phyloP scores from a whole-genome alignment of 1,140 invertebrate genomes.

The Rhizoglyphus robini region DNA sequence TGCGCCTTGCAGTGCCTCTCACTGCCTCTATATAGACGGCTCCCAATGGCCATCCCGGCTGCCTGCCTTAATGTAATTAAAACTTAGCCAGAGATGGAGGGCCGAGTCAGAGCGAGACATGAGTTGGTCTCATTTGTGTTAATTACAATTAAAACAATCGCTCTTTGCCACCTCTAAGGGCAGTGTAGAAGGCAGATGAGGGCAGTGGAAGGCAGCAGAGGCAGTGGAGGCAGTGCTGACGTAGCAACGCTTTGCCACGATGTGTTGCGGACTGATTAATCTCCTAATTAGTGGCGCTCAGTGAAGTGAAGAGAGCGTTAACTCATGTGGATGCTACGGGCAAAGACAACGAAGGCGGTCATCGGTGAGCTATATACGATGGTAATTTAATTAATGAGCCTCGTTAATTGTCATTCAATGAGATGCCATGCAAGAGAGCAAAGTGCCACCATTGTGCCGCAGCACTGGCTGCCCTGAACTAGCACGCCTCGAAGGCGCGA shows the following conservation, averaged over 20 bases:
- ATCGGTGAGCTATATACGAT: neutral
- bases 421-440: too few species aligned
- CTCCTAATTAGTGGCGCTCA: too few species aligned
- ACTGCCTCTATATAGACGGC: neutral
- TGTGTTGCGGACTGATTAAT: too few species aligned
- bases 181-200: neutral
- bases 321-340: neutral
- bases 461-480: too few species aligned
- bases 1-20: neutral
- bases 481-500: neutral
- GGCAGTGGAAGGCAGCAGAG: neutral
- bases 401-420: neutral
- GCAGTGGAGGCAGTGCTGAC: neutral
- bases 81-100: neutral
- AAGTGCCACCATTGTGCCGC: too few species aligned
- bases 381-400: slow-evolving; percentile 4
- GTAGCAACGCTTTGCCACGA: too few species aligned
- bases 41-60: too few species aligned
- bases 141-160: slow-evolving; percentile 7
- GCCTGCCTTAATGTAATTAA: neutral
- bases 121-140: neutral
- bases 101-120: neutral
- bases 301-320: too few species aligned
- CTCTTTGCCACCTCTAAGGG: neutral
- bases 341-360: neutral